A percentile compares a stretch with the other conserved stretches of the same genome.
phyloP scores from a whole-genome alignment of 1,140 invertebrate species.

The Platyura marginata region DNA sequence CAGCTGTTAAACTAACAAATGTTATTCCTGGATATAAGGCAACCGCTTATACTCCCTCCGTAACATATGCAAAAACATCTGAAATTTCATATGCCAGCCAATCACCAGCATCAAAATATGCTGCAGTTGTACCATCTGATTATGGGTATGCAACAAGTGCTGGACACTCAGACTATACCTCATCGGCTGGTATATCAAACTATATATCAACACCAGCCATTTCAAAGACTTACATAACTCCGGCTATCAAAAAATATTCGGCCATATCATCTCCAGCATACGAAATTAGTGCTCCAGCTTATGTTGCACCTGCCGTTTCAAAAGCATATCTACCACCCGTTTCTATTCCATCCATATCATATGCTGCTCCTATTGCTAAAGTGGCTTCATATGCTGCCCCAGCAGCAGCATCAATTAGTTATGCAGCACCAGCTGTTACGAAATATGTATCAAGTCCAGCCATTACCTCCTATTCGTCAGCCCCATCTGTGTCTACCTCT shows the following conservation, averaged over 20 bases:
- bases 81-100: slow-evolving; percentile 18
- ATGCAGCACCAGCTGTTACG: slow-evolving; percentile 1
- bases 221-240: background rate
- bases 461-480: background rate
- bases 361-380: slow-evolving; percentile 5
- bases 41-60: slow-evolving; percentile 7
- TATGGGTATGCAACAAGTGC: slow-evolving; percentile 16
- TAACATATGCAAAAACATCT: slow-evolving; percentile 12
- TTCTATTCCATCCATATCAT: slow-evolving; percentile 3
- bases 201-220: slow-evolving; percentile 7
- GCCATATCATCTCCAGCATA: slow-evolving; percentile 4
- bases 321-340: slow-evolving; percentile 12
- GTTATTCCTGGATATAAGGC: slow-evolving; percentile 6
- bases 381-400: slow-evolving; percentile 9
- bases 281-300: slow-evolving; percentile 2
- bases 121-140: slow-evolving; percentile 16
- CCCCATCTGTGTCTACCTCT: background rate
- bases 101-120: slow-evolving; percentile 19
- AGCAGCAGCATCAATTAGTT: background rate
- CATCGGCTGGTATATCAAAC: slow-evolving; percentile 9
- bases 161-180: slow-evolving; percentile 1
- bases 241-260: slow-evolving; percentile 8
- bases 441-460: slow-evolving; percentile 1
- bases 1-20: slow-evolving; percentile 12
- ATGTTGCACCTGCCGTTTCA: slow-evolving; percentile 9